Evolutionary conservation across 2,888 invertebrate species (phyloP).

Genomic region (Ormyrus pomaceus): DNA sequence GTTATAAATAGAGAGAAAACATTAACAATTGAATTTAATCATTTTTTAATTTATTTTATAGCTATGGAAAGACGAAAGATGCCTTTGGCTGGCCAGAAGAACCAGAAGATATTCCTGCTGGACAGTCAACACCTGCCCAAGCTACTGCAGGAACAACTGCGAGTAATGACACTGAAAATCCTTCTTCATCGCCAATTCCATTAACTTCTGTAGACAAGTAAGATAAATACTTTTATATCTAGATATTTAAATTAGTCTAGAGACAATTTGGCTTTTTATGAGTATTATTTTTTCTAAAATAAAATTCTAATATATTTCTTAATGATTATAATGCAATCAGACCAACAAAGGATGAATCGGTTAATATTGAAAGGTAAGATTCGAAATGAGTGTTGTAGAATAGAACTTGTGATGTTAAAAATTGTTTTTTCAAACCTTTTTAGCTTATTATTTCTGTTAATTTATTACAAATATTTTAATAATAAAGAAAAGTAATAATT

Average conservation of each 20-base stretch:
- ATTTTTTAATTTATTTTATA: slow-evolving; percentile 65
- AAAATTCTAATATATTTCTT: slow-evolving; percentile 46
- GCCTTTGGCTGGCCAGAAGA: slow-evolving; percentile 98
- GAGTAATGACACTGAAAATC: slow-evolving; percentile 74
- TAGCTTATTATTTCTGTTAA: slow-evolving; percentile 9
- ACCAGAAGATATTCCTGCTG: slow-evolving; percentile 83
- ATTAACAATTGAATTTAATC: not conserved
- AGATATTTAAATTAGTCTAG: not conserved
- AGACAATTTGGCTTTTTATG: not conserved
- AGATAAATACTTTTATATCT: slow-evolving; percentile 46
- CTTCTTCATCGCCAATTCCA: slow-evolving; percentile 74
- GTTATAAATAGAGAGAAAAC: slow-evolving; percentile 3
- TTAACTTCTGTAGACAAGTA: slow-evolving; percentile 80
- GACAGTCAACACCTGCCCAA: slow-evolving; percentile 70
- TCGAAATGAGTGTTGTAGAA: slow-evolving; percentile 41
- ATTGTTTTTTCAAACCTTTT: slow-evolving; percentile 5
- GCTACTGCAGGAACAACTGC: slow-evolving; percentile 67
- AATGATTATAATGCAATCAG: slow-evolving; percentile 69
- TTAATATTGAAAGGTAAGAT: slow-evolving; percentile 73
- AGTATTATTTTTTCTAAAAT: slow-evolving; percentile 8
- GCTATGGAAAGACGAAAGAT: slow-evolving; percentile 96
- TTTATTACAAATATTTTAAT: not conserved
- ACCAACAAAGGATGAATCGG: slow-evolving; percentile 71
- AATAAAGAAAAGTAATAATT: not conserved
- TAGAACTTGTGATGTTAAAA: slow-evolving; percentile 30